Conservation (phyloP, 1,140 invertebrate genomes). For the Philotrypesis tridentata region DNA sequence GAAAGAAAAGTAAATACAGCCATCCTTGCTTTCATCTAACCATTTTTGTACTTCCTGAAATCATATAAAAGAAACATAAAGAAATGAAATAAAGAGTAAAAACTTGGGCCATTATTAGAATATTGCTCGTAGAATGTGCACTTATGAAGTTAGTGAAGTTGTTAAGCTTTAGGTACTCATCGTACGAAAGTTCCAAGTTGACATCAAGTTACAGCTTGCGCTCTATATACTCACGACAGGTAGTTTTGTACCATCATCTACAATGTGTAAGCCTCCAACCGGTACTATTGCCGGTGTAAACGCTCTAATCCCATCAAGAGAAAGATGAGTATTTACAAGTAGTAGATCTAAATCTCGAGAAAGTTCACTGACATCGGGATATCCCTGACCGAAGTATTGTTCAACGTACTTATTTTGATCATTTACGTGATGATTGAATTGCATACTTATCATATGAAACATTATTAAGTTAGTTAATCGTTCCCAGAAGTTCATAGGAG, state of each 20-base stretch:
- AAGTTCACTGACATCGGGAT: constrained; percentile 65
- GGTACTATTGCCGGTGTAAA: constrained; percentile 73
- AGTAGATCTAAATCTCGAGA: constrained; percentile 71
- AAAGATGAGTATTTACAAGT: constrained; percentile 76
- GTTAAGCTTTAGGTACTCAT: no score
- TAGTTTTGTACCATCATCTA: constrained; percentile 51
- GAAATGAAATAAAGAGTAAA: no score
- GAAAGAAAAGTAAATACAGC: constrained; percentile 83
- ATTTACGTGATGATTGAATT: constrained; percentile 52
- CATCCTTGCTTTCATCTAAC: constrained; percentile 79
- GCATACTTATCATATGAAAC: constrained; percentile 1
- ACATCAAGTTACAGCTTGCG: no score
- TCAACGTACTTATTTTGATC: constrained; percentile 55
- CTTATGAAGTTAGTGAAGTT: no score
- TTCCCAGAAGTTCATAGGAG: constrained; percentile 78
- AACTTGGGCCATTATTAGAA: no score
- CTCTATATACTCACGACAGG: constrained; percentile 53
- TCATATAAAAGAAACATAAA: background rate
- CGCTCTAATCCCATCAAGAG: constrained; percentile 71
- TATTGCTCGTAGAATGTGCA: no score
- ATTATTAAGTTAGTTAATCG: constrained; percentile 64
- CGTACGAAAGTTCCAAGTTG: no score
- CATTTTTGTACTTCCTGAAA: constrained; percentile 78
- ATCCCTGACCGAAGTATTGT: constrained; percentile 67
- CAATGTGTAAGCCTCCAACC: constrained; percentile 77